These are phyloP conservation scores for Geotrupes spiniger DNA, from an alignment of 2,888 invertebrate species.

Conservation along the genomic window DNA sequence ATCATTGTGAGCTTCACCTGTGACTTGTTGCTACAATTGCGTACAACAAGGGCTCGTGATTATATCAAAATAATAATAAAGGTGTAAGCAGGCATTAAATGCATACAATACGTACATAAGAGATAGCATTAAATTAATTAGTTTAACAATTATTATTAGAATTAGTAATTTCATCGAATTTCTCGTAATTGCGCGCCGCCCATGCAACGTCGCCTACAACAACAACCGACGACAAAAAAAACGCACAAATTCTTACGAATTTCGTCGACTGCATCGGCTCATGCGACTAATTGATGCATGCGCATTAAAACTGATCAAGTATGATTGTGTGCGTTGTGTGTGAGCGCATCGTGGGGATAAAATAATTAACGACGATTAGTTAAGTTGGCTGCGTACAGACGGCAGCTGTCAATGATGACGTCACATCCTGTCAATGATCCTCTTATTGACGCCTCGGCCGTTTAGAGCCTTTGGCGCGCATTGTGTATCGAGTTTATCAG, in stretches of 20 bases:
- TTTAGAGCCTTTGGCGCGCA: slow-evolving; percentile 1
- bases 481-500: slow-evolving; percentile 6
- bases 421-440: slow-evolving; percentile 47
- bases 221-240: too few species aligned
- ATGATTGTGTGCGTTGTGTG: not conserved
- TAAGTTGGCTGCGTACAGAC: slow-evolving; percentile 27
- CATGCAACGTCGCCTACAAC: too few species aligned
- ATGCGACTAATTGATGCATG: slow-evolving; percentile 3
- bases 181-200: too few species aligned
- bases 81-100: too few species aligned
- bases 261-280: not conserved
- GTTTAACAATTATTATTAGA: too few species aligned
- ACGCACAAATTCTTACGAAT: not conserved
- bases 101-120: too few species aligned
- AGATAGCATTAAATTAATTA: too few species aligned
- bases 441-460: slow-evolving; percentile 40
- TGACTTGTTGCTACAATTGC: too few species aligned
- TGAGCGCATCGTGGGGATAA: slow-evolving; percentile 7
- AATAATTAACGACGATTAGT: slow-evolving; percentile 22
- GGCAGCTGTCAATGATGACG: slow-evolving; percentile 46
- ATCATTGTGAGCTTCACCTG: too few species aligned
- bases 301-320: slow-evolving; percentile 5
- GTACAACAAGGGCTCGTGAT: too few species aligned
- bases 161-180: too few species aligned
- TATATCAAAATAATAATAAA: too few species aligned